Evolutionary conservation across 2,888 invertebrate species (phyloP), one percentile per base, ranked within the genome.

Genomic region (Drosophila sordidapex): DNA sequence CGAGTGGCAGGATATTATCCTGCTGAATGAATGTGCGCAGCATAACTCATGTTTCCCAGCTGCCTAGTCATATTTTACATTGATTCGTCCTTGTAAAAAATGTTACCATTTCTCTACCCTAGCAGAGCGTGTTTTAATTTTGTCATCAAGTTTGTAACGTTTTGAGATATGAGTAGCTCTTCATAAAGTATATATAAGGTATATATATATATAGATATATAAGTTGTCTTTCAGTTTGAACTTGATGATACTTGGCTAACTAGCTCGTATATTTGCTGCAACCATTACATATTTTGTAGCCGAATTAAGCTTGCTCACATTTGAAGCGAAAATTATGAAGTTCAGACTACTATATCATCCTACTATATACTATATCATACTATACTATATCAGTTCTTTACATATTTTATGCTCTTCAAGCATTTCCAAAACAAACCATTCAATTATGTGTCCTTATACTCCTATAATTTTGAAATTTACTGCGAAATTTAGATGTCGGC

Each of bases 1-100:
- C n/a, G 51, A 69, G 58, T 51, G 35, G 48, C 80, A 79, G 78
- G 71, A 78, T 78, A 78, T 76, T 78, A 79, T 78, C 64, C 76
- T 65, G 79, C 57, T 70, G 75, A 58, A 70, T 61, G 66, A 57
- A 60, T 70, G 66, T 70, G 67, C 58, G 64, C 10, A 43, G 71
- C 80, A 78, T 78, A 79, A 76, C 68, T 78, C 78, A 79, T 68
- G 48, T 76, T 68, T 49, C 18, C 59, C 60, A 38, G 61, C 13
- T 53, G 53, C 40, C 53, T 27, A 56, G 54, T 33, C 52, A 75
- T 40, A 62, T 36, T 59, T 63, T 67, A 78, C 76, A 79, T 53
- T 70, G 75, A 54, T 43, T 40, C 56, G 10, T 10, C 13, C 1
- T 25, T 29, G 25, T 27, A 36, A 48, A 49, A 40, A 15, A 40